Conservation (phyloP, 1,140 invertebrate species). For the Euura lappo region DNA sequence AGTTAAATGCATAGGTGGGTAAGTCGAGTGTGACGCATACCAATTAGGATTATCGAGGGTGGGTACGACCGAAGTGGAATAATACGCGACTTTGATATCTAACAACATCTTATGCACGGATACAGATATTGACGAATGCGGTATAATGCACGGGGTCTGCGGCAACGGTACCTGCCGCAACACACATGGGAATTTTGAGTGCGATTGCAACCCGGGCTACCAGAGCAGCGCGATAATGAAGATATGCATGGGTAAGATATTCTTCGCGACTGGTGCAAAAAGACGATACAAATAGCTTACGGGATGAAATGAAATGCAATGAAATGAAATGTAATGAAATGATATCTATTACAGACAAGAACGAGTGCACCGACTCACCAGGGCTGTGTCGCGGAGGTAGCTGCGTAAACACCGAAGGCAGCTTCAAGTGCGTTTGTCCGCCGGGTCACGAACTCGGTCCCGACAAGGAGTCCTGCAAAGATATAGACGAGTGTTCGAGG, state of each 20-base stretch:
- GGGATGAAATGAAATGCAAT: neutral
- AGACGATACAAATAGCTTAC: neutral
- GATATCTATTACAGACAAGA: constrained; percentile 65
- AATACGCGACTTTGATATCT: no score
- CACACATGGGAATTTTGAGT: constrained; percentile 81
- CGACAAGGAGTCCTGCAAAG: constrained; percentile 71
- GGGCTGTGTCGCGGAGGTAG: constrained; percentile 74
- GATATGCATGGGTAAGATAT: constrained; percentile 78
- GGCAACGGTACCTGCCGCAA: constrained; percentile 85
- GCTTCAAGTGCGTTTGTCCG: constrained; percentile 70
- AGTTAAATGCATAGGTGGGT: constrained; percentile 76
- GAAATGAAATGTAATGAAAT: neutral
- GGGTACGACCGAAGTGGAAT: neutral
- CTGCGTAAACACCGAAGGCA: constrained; percentile 68
- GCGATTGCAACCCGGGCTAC: constrained; percentile 80
- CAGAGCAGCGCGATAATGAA: constrained; percentile 79
- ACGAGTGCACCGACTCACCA: constrained; percentile 73
- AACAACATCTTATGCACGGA: neutral
- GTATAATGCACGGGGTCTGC: constrained; percentile 83
- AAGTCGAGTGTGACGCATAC: constrained; percentile 16
- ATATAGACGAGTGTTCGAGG: constrained; percentile 74
- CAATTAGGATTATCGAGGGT: neutral
- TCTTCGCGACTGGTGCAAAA: neutral
- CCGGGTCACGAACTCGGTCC: constrained; percentile 69
- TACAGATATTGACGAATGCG: constrained; percentile 87